A percentile compares a stretch with the other conserved stretches of the same genome.
These are phyloP conservation scores for Pachycephala philippinensis DNA, from an alignment of 2,113 vertebrate species.

Conservation along the genomic window DNA sequence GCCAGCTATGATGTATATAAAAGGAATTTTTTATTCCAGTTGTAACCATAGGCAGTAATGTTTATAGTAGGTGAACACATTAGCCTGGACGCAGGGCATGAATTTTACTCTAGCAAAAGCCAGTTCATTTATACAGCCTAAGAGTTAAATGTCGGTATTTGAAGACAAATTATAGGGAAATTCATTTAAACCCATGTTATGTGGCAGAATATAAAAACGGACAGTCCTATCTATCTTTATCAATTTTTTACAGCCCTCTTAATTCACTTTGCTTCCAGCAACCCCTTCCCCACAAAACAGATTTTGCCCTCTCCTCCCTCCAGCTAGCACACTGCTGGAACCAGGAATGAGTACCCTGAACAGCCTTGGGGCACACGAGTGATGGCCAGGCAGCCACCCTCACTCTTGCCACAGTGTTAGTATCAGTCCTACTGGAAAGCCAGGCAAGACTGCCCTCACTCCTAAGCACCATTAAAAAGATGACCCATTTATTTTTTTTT, in stretches of 20 bases:
- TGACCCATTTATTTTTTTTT: background rate
- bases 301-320: conserved; percentile 8
- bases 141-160: conserved; percentile 71
- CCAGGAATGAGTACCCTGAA: background rate
- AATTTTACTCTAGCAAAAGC: conserved; percentile 73
- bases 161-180: conserved; percentile 72
- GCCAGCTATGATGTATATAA: conserved; percentile 69
- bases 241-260: conserved; percentile 49
- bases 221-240: conserved; percentile 56
- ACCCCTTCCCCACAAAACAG: background rate
- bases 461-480: background rate
- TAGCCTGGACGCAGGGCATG: conserved; percentile 69
- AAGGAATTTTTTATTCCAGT: conserved; percentile 72
- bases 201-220: conserved; percentile 67
- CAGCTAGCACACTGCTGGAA: background rate
- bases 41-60: conserved; percentile 72
- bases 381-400: background rate
- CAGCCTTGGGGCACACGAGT: background rate
- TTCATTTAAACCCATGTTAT: conserved; percentile 70
- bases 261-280: conserved; percentile 52
- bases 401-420: background rate
- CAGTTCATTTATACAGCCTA: conserved; percentile 67
- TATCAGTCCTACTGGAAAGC: background rate
- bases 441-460: background rate
- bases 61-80: conserved; percentile 73